phyloP scores from a whole-genome alignment of 2,113 vertebrate genomes.

The human (Homo sapiens) region DNA sequence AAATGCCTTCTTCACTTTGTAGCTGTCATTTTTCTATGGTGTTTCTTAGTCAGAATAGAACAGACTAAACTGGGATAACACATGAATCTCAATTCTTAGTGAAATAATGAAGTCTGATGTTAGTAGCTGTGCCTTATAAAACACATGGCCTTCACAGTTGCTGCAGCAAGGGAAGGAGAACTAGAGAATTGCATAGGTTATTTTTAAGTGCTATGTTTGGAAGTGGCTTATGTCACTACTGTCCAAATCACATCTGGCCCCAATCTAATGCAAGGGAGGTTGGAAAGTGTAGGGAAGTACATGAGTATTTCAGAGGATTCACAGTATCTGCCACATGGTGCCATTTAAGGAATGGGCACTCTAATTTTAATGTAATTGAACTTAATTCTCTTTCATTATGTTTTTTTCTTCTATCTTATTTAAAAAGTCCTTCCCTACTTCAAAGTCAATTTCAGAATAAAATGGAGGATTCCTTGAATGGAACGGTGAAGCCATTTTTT shows the following conservation, averaged over 20 bases:
- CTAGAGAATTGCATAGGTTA: neutral
- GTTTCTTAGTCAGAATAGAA: neutral
- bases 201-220: neutral
- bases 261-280: neutral
- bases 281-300: neutral
- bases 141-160: neutral
- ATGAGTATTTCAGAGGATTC: neutral
- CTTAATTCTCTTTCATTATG: neutral
- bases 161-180: neutral
- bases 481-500: neutral
- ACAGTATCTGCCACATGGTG: neutral
- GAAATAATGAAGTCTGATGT: neutral
- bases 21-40: neutral
- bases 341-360: neutral
- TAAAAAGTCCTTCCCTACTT: neutral
- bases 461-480: neutral
- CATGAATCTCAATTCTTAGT: neutral
- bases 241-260: neutral
- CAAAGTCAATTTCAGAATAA: neutral
- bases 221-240: neutral
- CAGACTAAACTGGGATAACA: neutral
- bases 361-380: neutral
- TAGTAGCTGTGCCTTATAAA: neutral
- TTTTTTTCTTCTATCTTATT: neutral
- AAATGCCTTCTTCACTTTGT: neutral